These are phyloP conservation scores for Anguilla rostrata DNA, from an alignment of 2,113 vertebrate species.

Conservation along the genomic window DNA sequence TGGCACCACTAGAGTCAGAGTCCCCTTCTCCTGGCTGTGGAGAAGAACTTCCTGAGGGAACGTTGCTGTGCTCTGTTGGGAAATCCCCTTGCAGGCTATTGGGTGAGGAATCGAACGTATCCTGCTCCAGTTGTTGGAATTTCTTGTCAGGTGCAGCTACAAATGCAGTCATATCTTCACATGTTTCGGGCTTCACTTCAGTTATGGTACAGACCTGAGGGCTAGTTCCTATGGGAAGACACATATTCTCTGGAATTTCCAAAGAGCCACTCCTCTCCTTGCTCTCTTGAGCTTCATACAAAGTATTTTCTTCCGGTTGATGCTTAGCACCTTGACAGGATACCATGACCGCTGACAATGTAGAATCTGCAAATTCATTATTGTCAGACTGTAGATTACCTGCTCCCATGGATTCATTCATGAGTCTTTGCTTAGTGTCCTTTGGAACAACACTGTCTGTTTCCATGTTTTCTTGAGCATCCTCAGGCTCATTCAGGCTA, in stretches of 20 bases:
- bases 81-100: slow-evolving; percentile 51
- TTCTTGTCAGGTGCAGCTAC: slow-evolving; percentile 73
- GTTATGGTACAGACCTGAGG: slow-evolving; percentile 3
- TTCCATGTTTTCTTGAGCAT: slow-evolving; percentile 45
- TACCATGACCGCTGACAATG: slow-evolving; percentile 2
- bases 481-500: slow-evolving; percentile 26
- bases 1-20: slow-evolving; percentile 63
- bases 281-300: slow-evolving; percentile 31
- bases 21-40: slow-evolving; percentile 77
- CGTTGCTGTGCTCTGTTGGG: slow-evolving; percentile 75
- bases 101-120: slow-evolving; percentile 43
- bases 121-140: slow-evolving; percentile 51
- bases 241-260: slow-evolving; percentile 57
- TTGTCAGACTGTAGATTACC: slow-evolving; percentile 55
- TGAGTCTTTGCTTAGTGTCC: slow-evolving; percentile 58
- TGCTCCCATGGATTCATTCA: slow-evolving; percentile 53
- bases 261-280: slow-evolving; percentile 33
- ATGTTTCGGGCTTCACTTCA: slow-evolving; percentile 47
- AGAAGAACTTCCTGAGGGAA: slow-evolving; percentile 69
- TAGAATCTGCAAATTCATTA: slow-evolving; percentile 32
- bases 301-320: slow-evolving; percentile 42
- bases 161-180: slow-evolving; percentile 59
- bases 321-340: slow-evolving; percentile 42
- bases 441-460: slow-evolving; percentile 40
- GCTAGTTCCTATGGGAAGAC: slow-evolving; percentile 46